A percentile compares a stretch with the other conserved stretches of the same genome.
These are phyloP conservation scores for Urocyon cinereoargenteus DNA, from an alignment of 2,797 vertebrate species.

Conservation along the genomic window DNA sequence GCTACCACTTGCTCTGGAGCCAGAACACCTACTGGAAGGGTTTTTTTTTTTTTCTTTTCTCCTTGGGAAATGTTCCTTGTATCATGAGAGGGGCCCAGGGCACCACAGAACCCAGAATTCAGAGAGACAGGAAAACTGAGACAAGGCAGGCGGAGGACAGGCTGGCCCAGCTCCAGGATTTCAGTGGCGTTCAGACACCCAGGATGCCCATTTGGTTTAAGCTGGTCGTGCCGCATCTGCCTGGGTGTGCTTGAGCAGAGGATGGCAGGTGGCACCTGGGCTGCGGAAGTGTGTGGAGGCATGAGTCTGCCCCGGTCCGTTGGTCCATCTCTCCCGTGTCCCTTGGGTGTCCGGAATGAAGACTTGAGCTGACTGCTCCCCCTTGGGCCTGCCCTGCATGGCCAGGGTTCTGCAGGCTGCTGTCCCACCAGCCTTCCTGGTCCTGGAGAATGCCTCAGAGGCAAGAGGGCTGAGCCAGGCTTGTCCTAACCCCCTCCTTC, in stretches of 20 bases:
- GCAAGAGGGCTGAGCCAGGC: too few relatives aligned
- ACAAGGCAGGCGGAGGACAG: background rate
- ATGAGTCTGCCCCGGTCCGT: background rate
- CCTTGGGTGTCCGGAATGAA: accelerated
- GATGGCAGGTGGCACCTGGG: accelerated
- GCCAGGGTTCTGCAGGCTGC: background rate
- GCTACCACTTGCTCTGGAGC: background rate
- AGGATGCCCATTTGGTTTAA: background rate
- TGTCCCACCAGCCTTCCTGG: too few relatives aligned
- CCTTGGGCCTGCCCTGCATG: accelerated
- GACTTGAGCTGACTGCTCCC: accelerated
- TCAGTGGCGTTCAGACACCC: too few relatives aligned
- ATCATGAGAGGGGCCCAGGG: background rate
- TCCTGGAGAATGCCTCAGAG: background rate
- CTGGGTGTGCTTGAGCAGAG: background rate
- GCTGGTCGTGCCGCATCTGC: background rate
- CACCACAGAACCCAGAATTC: background rate
- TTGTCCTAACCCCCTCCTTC: background rate
- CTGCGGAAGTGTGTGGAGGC: background rate
- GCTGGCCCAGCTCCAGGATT: background rate
- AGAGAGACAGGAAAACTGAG: background rate
- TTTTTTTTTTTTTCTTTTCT: background rate
- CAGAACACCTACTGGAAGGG: background rate
- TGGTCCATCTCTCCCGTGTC: background rate
- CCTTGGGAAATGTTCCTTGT: background rate